Base-by-base conservation (phyloP, 2,797 vertebrate species). In the Tapirus indicus region DNA sequence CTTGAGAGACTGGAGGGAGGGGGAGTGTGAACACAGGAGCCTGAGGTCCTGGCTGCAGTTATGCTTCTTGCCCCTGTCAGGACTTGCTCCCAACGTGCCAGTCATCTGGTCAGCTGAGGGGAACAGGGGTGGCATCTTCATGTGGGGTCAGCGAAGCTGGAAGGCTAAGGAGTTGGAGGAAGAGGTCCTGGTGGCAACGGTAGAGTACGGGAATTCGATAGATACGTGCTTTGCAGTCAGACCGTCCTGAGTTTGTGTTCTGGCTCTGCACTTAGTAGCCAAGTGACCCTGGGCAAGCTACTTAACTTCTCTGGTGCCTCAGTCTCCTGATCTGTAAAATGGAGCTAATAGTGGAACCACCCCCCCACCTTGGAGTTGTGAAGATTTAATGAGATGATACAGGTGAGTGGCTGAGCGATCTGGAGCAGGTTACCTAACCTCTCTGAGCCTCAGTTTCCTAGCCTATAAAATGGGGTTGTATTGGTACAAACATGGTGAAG, bases 371-470 rank as follows among this genome's bases (percentile, higher is more conserved):
- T 25, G 58, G 77, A 82, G 23, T 54, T 83, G 56, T 54, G 60
- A 79, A 49, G 74, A 35, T 60, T 95, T 84, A 77, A 35, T 52
- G 68, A 82, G 38, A 32, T 2, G 35, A 52, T 9, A 18, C 23
- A n/a, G 23, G 32, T 14, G 47, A 95, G 71, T 44, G 68, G 68
- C 27, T 71, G 68, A 86, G 38, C 47, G 25, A 60, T 54, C 69
- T 64, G 68, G 72, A 52, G 35, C 56, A 52, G 21, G 38, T 64
- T 52, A 3, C 52, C 49, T 25, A 32, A 25, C 8, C 18, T 86
- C 84, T 58, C 68, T n/a, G 60, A 47, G 85, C 10, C 88, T 97
- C 56, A 6, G 68, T 93, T 41, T 96, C 16, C 78, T 75, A n/a
- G 6, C 75, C 58, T 75, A 8, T 88, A 62, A 49, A 84, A 17